Conservation (phyloP, 2,797 vertebrate genomes). For the Danio jaintianensis region DNA sequence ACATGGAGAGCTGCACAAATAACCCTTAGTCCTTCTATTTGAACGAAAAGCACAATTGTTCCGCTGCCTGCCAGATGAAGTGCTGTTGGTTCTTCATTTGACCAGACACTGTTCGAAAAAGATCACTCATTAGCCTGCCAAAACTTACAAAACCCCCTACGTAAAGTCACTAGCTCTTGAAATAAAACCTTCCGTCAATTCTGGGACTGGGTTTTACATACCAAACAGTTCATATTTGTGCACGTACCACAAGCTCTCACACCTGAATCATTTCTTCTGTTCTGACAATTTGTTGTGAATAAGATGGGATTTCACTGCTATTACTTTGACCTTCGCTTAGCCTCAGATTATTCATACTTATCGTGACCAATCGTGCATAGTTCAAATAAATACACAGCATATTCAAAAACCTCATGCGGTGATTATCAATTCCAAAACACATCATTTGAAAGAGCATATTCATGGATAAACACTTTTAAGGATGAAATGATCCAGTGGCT, state of each 20-base stretch:
- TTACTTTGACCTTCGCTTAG: constrained; percentile 49
- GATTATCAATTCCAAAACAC: constrained; percentile 24
- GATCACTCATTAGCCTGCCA: constrained; percentile 58
- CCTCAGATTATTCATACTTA: constrained; percentile 17
- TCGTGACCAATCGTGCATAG: constrained; percentile 20
- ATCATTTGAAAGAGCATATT: background rate
- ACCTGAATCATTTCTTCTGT: constrained; percentile 69
- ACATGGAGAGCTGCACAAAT: constrained; percentile 55
- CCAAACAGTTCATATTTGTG: constrained; percentile 35
- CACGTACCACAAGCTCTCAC: constrained; percentile 38
- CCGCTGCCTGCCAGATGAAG: constrained; percentile 49
- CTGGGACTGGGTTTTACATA: background rate
- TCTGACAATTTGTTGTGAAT: constrained; percentile 21
- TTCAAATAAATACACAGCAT: background rate
- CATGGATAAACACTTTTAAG: constrained; percentile 7
- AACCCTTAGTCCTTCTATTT: constrained; percentile 62
- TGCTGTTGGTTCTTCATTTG: constrained; percentile 70
- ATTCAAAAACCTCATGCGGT: constrained; percentile 39
- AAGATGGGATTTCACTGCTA: constrained; percentile 27
- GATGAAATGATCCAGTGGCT: background rate
- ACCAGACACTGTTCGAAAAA: constrained; percentile 64
- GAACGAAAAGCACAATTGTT: constrained; percentile 70
- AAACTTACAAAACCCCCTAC: constrained; percentile 57
- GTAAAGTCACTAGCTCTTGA: constrained; percentile 10
- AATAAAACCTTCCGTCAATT: background rate